Evolutionary conservation across 2,888 invertebrate genomes (phyloP).

Genomic region (Crocallis elinguaria): DNA sequence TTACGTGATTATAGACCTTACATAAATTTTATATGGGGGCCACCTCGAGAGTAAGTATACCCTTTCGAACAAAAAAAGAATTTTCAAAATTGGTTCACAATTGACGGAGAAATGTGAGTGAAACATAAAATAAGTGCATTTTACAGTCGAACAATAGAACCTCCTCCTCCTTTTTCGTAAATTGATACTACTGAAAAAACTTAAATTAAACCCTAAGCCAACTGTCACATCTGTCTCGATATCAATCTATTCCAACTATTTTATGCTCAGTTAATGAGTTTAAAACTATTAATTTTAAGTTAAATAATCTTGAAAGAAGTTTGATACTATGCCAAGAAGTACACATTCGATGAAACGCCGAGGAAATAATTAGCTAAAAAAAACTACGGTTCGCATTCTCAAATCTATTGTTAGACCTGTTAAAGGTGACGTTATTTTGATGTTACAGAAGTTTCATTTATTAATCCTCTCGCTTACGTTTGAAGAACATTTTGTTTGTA

Average conservation of each 20-base stretch:
- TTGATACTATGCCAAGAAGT: conserved; percentile 40
- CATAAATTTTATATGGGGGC: too few species aligned
- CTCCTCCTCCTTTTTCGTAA: too few species aligned
- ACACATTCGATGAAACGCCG: conserved; percentile 31
- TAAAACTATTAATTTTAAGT: conserved; percentile 27
- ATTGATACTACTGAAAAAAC: too few species aligned
- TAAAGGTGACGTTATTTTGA: conserved; percentile 12
- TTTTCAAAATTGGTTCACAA: too few species aligned
- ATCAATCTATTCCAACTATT: conserved; percentile 20
- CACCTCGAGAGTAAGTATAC: too few species aligned
- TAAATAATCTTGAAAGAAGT: conserved; percentile 31
- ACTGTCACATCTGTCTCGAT: conserved; percentile 6
- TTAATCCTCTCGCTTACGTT: too few species aligned
- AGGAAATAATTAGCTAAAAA: conserved; percentile 47
- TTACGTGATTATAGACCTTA: too few species aligned
- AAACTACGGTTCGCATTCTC: conserved; percentile 37
- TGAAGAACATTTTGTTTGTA: too few species aligned
- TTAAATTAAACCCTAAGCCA: neutral
- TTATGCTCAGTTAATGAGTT: conserved; percentile 34
- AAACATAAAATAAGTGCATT: too few species aligned
- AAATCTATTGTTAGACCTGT: conserved; percentile 43
- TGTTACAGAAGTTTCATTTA: conserved; percentile 4
- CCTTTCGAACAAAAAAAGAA: too few species aligned
- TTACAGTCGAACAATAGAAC: too few species aligned
- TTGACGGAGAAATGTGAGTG: too few species aligned